Evolutionary conservation across 1,140 invertebrate genomes (phyloP), one percentile per base, ranked within the genome.

Genomic region (Schlechtendalia chinensis): DNA sequence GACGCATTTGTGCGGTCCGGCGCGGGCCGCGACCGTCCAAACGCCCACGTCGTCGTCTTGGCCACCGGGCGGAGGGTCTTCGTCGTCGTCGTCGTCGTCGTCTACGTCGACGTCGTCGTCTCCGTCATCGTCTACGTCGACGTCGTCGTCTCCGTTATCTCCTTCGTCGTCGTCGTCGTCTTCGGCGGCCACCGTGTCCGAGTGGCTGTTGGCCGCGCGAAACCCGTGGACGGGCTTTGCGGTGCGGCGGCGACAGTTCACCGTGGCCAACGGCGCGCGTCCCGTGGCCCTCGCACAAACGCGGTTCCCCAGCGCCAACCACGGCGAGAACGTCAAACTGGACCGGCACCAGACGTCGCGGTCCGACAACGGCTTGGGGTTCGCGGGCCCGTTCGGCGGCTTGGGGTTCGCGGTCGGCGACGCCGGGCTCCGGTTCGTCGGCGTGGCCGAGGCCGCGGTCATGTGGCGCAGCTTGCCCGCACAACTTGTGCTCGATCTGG

Each of bases 401-500:
- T n/a, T 77, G 0, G 56, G 58, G 4, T 24, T 77, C 16, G 54
- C 22, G 10, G 54, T 79, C 17, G 58, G 75, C 0, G 75, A 79
- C 45, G 75, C 17, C 10, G 54, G 75, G 17, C 75, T 79, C 2
- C 32, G 75, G 17, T 59, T 59, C 22, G 24, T 79, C 14, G 58
- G 75, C 17, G 39, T 47, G 3, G 75, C 58, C 8, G 75, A 79
- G 17, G 56, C 59, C 11, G 17, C 39, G 17, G 17, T 79, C 5
- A 79, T 79, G 75, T 63, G 75, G 75, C 58, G 61, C n/a, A 54
- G 50, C 16, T 0, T 79, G 58, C 58, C 75, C 1, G 39, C 75
- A 22, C 58, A 63, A 29, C 75, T 79, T 17, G 24, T 63, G 8
- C n/a, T 79, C 1, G 75, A 79, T 17, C 56, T 79, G 39, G 17